phyloP scores from a whole-genome alignment of 2,797 vertebrate species.

The Phalloptychus januarius region DNA sequence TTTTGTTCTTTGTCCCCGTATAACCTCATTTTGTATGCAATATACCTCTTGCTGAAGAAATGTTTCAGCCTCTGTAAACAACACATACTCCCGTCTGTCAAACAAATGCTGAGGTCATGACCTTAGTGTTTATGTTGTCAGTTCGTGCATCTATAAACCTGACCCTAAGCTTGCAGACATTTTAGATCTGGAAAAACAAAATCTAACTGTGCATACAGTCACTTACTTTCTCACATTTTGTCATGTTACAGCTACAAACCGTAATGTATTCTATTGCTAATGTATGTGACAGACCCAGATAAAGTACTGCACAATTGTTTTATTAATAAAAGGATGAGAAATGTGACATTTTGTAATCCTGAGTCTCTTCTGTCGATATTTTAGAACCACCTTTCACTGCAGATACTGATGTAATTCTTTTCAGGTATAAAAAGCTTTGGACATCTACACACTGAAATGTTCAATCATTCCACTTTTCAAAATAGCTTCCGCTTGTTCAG shows the following conservation, averaged over 20 bases:
- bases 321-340: not conserved
- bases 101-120: slow-evolving; percentile 11
- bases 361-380: not conserved
- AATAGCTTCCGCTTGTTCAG: not conserved
- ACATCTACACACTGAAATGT: not conserved
- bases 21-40: not conserved
- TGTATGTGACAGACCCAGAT: not conserved
- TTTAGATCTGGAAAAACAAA: slow-evolving; percentile 16
- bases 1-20: not conserved
- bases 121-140: slow-evolving; percentile 18
- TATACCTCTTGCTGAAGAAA: slow-evolving; percentile 1
- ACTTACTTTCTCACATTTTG: not conserved
- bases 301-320: not conserved
- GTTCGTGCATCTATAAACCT: slow-evolving; percentile 16
- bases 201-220: not conserved
- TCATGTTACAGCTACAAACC: not conserved
- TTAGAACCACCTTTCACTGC: not conserved
- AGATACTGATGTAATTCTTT: not conserved
- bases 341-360: not conserved
- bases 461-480: not conserved
- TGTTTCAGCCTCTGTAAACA: not conserved
- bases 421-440: not conserved
- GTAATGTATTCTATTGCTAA: not conserved
- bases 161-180: slow-evolving; percentile 28
- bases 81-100: not conserved